Conservation (phyloP, 2,113 vertebrate genomes). For the Catharus fuscescens region DNA sequence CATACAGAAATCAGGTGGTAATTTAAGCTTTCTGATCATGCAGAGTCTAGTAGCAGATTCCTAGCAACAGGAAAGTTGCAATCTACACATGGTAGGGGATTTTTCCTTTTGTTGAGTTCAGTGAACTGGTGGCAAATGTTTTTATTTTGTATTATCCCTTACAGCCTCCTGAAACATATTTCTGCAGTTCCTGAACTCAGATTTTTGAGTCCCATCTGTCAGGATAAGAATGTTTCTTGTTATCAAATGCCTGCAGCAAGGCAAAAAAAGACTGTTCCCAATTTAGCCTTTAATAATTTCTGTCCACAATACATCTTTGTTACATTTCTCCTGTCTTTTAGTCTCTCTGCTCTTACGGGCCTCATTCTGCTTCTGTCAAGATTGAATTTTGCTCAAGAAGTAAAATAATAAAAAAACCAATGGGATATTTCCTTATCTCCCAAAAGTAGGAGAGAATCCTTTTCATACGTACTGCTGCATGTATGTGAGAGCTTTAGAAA, state of each 20-base stretch:
- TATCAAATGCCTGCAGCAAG: neutral
- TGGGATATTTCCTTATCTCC: neutral
- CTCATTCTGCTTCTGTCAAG: neutral
- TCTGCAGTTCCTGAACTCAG: neutral
- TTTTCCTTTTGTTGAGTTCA: conserved; percentile 32
- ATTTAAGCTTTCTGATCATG: neutral
- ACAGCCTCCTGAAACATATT: neutral
- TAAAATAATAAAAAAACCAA: neutral
- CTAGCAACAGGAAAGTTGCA: neutral
- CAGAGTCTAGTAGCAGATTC: neutral
- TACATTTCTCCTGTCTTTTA: neutral
- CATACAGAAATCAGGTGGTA: neutral
- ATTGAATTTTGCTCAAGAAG: neutral
- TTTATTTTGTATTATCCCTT: conserved; percentile 10
- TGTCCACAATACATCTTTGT: neutral
- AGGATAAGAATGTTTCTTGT: neutral
- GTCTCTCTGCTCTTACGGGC: neutral
- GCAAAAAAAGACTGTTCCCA: neutral
- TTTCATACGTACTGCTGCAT: neutral
- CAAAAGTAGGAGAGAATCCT: neutral
- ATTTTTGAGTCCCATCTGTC: neutral
- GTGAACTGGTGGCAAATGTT: conserved; percentile 2
- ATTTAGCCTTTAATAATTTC: neutral
- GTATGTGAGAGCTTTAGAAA: neutral
- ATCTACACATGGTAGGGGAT: neutral